A percentile compares a stretch with the other conserved stretches of the same genome.
Conservation (phyloP, 2,113 vertebrate species). For the Sigmodon hispidus region DNA sequence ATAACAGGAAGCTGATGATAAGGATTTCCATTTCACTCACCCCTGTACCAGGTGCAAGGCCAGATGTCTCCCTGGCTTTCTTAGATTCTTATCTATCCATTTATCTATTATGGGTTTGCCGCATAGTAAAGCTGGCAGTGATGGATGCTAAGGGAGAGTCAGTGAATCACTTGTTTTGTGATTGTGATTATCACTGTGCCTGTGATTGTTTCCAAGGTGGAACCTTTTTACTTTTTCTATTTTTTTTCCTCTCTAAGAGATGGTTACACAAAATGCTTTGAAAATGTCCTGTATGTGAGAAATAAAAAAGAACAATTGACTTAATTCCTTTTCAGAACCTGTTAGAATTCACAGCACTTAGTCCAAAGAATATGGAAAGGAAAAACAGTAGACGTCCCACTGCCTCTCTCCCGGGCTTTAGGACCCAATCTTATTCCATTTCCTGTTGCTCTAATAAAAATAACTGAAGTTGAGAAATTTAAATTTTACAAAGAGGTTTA, state of each 20-base stretch:
- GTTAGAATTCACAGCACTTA: not conserved
- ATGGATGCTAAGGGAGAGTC: not conserved
- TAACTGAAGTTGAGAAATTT: not conserved
- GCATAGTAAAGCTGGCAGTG: not conserved
- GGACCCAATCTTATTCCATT: not conserved
- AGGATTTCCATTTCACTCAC: not conserved
- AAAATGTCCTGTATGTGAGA: not conserved
- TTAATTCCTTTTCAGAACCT: constrained; percentile 11
- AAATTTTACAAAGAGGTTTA: not conserved
- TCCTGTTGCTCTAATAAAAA: not conserved
- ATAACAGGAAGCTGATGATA: not conserved
- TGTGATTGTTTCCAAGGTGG: not conserved
- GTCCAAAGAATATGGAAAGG: not conserved
- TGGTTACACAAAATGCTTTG: not conserved
- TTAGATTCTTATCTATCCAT: not conserved
- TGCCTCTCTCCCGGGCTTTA: not conserved
- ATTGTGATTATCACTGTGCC: not conserved
- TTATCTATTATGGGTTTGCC: not conserved
- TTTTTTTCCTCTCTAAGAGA: not conserved
- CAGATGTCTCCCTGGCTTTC: not conserved
- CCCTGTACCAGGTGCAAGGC: not conserved
- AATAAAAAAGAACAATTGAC: not conserved
- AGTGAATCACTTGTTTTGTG: not conserved
- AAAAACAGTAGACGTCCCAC: not conserved
- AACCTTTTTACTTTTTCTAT: not conserved